Base-by-base conservation (phyloP, 1,140 invertebrate species). In the Bursaphelenchus mucronatus region DNA sequence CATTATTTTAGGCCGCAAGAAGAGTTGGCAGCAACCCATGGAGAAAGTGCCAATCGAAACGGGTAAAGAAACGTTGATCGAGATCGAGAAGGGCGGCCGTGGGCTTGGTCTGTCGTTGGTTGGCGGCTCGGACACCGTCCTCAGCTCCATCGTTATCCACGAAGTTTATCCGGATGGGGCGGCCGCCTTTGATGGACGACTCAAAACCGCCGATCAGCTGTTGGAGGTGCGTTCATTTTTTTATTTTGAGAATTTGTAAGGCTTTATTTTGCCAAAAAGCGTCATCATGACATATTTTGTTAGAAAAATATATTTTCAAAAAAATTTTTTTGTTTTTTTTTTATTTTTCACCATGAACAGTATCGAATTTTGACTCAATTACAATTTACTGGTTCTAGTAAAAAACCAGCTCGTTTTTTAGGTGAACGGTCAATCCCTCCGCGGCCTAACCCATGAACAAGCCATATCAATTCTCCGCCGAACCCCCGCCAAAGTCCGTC, bases 181-280 rank as follows among this genome's bases (percentile, higher is more conserved):
- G 4, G 88, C 92, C 13, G 90, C 88, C 0, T 89, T 90, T 78
- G 94, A 98, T 81, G 91, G 90, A 0, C 85, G 94, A 49, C 83
- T 98, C 30, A 87, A 89, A 80, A 87, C 89, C 5, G 94, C 92
- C 6, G 95, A 98, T 84, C 92, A 95, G 82, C 89, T 98, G 70
- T 81, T 94, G 19, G 78, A 80, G 70, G 78, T 79, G 30, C 21
- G 50, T 30, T 6, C 4, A 21, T 53, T 10, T 10, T 8, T 17
- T 43, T 67, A 9, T 67, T 17, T 5, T 67, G 8, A n/a, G n/a
- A n/a, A n/a, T 47, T 47, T n/a, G 46, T 47, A 47, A 47, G n/a
- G n/a, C 46, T 47, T 11, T n/a, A 47, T 47, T 47, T 47, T 47
- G 11, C n/a, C n/a, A n/a, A 30, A 30, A 30, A 30, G 1, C 5